Percentiles rank a stretch among this genome's conserved stretches.
Evolutionary conservation across 2,113 vertebrate species (phyloP).

Genomic region (Corythornis madagascariensis): DNA sequence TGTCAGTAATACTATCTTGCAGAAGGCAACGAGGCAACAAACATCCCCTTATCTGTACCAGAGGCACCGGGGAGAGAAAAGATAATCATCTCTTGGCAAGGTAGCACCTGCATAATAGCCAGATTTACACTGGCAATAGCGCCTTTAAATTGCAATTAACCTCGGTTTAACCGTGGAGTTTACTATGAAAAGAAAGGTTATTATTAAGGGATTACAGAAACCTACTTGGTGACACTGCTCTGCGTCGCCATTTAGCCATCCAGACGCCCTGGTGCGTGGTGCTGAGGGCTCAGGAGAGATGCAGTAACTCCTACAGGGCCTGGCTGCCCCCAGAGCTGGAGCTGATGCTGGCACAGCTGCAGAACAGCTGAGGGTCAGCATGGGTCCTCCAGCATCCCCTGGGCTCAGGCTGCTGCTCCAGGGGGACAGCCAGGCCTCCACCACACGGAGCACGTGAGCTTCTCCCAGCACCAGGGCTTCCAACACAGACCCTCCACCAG

Average conservation of each 20-base stretch:
- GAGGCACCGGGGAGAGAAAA: background rate
- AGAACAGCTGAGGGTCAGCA: background rate
- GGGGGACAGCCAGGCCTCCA: background rate
- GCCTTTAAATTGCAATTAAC: background rate
- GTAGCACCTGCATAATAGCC: background rate
- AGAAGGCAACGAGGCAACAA: background rate
- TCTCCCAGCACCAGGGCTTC: background rate
- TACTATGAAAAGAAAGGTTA: background rate
- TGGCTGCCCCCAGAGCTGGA: background rate
- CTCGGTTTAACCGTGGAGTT: background rate
- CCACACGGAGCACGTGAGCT: accelerated
- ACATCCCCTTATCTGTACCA: background rate
- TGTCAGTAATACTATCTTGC: background rate
- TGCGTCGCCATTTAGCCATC: accelerated
- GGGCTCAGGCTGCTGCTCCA: too few species aligned
- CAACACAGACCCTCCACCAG: background rate
- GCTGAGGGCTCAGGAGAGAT: accelerated
- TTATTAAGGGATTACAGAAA: background rate
- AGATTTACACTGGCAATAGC: background rate
- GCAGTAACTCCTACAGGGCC: accelerated
- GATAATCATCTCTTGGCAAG: background rate
- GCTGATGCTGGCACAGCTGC: accelerated
- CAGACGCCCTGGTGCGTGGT: accelerated
- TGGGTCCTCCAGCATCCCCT: accelerated
- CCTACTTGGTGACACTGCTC: accelerated